phyloP scores from a whole-genome alignment of 2,797 vertebrate genomes.

The Carapus acus region DNA sequence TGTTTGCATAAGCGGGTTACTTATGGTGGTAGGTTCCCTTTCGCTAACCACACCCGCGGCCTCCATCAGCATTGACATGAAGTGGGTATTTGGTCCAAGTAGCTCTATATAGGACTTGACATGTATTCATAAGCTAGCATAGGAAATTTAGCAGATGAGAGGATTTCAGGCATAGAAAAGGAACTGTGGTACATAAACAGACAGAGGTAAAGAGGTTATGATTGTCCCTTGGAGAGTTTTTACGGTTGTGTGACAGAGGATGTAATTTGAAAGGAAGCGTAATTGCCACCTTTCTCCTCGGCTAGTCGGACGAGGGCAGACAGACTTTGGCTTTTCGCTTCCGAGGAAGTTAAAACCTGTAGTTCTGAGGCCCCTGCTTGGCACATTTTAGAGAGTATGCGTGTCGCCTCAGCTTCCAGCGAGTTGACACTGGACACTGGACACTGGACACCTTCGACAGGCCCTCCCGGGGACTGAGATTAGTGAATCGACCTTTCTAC shows the following conservation, averaged over 20 bases:
- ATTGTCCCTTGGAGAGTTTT: neutral
- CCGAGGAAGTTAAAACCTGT: constrained; percentile 11
- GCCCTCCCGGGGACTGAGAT: constrained; percentile 31
- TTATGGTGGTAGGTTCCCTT: constrained; percentile 63
- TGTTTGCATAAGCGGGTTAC: constrained; percentile 64
- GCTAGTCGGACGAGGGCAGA: constrained; percentile 14
- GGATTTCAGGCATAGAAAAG: too few relatives aligned
- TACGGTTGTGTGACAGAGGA: neutral
- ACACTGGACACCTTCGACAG: constrained; percentile 24
- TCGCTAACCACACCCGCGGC: constrained; percentile 43
- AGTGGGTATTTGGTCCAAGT: constrained; percentile 43
- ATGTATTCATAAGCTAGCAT: too few relatives aligned
- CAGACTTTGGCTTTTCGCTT: constrained; percentile 14
- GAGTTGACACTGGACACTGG: constrained; percentile 17
- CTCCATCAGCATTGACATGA: constrained; percentile 38
- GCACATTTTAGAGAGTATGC: constrained; percentile 5
- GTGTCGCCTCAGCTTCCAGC: constrained; percentile 3
- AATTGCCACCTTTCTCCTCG: constrained; percentile 6
- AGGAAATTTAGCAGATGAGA: too few relatives aligned
- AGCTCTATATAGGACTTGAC: constrained; percentile 26
- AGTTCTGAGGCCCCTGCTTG: constrained; percentile 15
- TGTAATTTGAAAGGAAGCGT: constrained; percentile 5
- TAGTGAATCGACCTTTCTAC: constrained; percentile 20
- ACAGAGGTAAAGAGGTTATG: constrained; percentile 1
- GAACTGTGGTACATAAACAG: neutral